Conservation (phyloP, 2,888 invertebrate genomes). For the Campopleginae sp. region DNA sequence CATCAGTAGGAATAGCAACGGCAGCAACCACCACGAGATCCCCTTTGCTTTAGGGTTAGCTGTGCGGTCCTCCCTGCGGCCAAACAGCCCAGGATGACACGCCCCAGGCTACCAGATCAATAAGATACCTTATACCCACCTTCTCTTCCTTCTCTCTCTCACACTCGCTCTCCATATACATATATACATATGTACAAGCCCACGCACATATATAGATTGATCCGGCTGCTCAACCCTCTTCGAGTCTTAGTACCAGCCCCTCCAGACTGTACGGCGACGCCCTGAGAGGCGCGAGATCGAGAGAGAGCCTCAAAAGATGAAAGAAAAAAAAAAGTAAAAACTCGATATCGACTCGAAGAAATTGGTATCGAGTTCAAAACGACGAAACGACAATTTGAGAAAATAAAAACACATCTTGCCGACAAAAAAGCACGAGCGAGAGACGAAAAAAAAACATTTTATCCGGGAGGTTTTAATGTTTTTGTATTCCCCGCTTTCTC, state of each 20-base stretch:
- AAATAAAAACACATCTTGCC: neutral
- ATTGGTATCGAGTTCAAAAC: neutral
- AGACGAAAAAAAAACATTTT: neutral
- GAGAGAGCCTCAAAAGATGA: slow-evolving; percentile 54
- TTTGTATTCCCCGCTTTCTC: neutral
- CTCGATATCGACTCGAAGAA: neutral
- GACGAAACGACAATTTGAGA: neutral
- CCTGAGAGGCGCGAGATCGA: slow-evolving; percentile 74
- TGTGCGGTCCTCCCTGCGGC: slow-evolving; percentile 84
- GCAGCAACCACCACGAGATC: slow-evolving; percentile 69
- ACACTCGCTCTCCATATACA: neutral
- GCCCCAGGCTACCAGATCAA: slow-evolving; percentile 85
- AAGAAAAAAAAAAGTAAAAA: neutral
- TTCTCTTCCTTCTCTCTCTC: slow-evolving; percentile 69
- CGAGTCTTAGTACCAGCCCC: slow-evolving; percentile 65
- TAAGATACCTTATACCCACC: slow-evolving; percentile 82
- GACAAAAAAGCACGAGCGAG: neutral
- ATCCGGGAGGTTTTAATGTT: neutral
- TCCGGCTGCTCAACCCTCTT: slow-evolving; percentile 53
- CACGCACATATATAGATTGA: slow-evolving; percentile 23
- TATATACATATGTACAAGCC: neutral
- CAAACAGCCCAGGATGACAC: slow-evolving; percentile 84
- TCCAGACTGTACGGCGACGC: slow-evolving; percentile 79
- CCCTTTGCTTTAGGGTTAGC: slow-evolving; percentile 83
- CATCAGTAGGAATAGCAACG: slow-evolving; percentile 52